Conservation (phyloP, 2,888 invertebrate species). For the Drosophila algonquin region DNA sequence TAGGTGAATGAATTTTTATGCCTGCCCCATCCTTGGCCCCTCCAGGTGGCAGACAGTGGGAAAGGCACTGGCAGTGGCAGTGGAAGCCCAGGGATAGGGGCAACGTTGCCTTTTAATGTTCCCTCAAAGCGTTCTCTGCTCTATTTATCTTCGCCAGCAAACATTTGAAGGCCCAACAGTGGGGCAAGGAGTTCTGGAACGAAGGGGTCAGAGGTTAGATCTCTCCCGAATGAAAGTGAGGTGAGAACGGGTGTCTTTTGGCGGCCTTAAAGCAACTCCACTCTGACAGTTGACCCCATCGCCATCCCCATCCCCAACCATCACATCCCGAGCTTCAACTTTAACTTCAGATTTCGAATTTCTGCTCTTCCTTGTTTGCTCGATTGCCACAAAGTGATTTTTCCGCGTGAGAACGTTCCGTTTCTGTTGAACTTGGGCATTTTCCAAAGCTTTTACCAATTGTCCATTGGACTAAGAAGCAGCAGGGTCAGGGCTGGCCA, state of each 20-base stretch:
- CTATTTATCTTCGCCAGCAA: constrained; percentile 55
- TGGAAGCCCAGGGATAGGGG: not conserved
- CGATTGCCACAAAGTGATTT: constrained; percentile 56
- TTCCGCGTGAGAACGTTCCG: constrained; percentile 43
- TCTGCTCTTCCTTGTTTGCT: constrained; percentile 29
- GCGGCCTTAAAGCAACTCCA: too few species aligned
- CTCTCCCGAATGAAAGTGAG: too few species aligned
- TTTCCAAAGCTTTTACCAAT: constrained; percentile 52
- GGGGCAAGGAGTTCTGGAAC: not conserved
- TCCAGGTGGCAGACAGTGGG: constrained; percentile 48
- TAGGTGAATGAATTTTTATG: constrained; percentile 75
- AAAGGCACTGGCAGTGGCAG: not conserved
- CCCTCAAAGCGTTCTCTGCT: constrained; percentile 68
- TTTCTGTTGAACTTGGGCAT: constrained; percentile 18
- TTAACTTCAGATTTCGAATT: too few species aligned
- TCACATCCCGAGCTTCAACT: not conserved
- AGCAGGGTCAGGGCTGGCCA: too few species aligned
- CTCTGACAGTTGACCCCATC: too few species aligned
- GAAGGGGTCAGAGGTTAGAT: too few species aligned
- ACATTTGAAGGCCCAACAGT: not conserved
- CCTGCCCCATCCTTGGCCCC: constrained; percentile 13
- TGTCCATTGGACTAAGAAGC: not conserved
- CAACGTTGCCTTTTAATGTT: constrained; percentile 61
- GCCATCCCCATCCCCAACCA: too few species aligned
- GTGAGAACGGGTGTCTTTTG: too few species aligned